Evolutionary conservation across 2,888 invertebrate species (phyloP).

Genomic region (Chirona hameri): DNA sequence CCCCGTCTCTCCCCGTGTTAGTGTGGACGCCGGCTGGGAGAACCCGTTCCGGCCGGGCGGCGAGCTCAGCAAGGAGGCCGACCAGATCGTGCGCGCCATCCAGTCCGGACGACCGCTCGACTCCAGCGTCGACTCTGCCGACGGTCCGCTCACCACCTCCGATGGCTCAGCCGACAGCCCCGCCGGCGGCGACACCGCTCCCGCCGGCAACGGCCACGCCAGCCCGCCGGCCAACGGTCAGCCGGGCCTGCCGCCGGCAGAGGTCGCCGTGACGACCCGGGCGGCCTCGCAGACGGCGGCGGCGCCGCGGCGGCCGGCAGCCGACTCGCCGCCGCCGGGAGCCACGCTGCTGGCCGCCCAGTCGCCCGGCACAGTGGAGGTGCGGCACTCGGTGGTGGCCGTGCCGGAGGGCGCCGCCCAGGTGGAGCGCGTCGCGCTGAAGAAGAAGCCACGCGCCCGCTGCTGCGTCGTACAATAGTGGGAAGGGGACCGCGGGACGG

Average conservation of each 20-base stretch:
- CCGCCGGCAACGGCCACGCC: constrained; percentile 38
- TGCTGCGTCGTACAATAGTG: constrained; percentile 58
- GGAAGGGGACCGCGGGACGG: not conserved
- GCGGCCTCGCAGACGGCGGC: not conserved
- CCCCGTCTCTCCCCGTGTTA: not conserved
- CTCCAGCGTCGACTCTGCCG: constrained; percentile 43
- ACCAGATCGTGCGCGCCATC: constrained; percentile 91
- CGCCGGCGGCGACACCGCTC: not conserved
- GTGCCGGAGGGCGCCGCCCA: constrained; percentile 59
- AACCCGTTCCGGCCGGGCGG: constrained; percentile 97
- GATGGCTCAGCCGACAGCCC: no score
- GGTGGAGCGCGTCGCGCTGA: constrained; percentile 86
- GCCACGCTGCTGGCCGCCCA: constrained; percentile 2
- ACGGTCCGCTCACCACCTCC: no score
- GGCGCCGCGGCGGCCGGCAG: constrained; percentile 2
- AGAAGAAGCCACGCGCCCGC: constrained; percentile 87
- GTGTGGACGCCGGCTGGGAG: constrained; percentile 67
- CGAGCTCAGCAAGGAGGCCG: constrained; percentile 88
- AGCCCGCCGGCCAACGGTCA: no score
- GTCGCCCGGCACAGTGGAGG: constrained; percentile 58
- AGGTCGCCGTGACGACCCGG: no score
- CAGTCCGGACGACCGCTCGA: constrained; percentile 83
- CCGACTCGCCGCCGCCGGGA: not conserved
- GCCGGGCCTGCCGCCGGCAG: constrained; percentile 31
- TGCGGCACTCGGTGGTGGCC: constrained; percentile 67